Percentiles rank a stretch among this genome's conserved stretches.
These are phyloP conservation scores for Tyria jacobaeae DNA, from an alignment of 2,888 invertebrate genomes.

Conservation along the genomic window DNA sequence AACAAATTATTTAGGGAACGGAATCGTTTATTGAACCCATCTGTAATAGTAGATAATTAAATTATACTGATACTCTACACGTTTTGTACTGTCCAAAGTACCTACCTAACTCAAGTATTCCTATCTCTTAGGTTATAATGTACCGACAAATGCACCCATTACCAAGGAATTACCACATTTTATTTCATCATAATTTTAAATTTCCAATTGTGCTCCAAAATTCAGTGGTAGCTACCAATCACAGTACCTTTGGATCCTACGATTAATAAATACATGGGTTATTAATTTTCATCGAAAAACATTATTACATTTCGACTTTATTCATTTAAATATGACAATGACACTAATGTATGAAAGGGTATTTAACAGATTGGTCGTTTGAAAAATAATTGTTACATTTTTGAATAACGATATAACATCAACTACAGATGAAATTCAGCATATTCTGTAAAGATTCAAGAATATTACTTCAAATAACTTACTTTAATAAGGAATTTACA, in stretches of 20 bases:
- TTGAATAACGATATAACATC: conserved; percentile 29
- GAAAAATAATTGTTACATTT: conserved; percentile 32
- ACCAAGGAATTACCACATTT: conserved; percentile 58
- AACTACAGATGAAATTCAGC: conserved; percentile 35
- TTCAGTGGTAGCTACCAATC: conserved; percentile 77
- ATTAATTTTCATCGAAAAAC: conserved; percentile 29
- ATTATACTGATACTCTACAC: conserved; percentile 83
- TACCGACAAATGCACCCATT: conserved; percentile 78
- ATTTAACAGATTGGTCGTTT: conserved; percentile 45
- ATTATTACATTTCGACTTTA: conserved; percentile 21
- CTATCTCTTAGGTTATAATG: conserved; percentile 76
- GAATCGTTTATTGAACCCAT: conserved; percentile 86
- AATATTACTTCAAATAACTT: conserved; percentile 48
- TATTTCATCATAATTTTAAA: conserved; percentile 48
- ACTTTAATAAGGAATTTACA: conserved; percentile 48
- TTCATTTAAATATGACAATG: conserved; percentile 39
- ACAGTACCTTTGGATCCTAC: conserved; percentile 80
- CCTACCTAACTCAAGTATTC: conserved; percentile 80
- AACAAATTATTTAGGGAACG: conserved; percentile 77
- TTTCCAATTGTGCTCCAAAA: conserved; percentile 67
- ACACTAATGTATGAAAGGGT: conserved; percentile 51
- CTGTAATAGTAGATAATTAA: conserved; percentile 83
- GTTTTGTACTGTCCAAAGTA: conserved; percentile 85
- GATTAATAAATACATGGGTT: conserved; percentile 63
- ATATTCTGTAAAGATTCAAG: conserved; percentile 42